These are phyloP conservation scores for Apis cerana DNA, from an alignment of 1,140 invertebrate species.

Conservation along the genomic window DNA sequence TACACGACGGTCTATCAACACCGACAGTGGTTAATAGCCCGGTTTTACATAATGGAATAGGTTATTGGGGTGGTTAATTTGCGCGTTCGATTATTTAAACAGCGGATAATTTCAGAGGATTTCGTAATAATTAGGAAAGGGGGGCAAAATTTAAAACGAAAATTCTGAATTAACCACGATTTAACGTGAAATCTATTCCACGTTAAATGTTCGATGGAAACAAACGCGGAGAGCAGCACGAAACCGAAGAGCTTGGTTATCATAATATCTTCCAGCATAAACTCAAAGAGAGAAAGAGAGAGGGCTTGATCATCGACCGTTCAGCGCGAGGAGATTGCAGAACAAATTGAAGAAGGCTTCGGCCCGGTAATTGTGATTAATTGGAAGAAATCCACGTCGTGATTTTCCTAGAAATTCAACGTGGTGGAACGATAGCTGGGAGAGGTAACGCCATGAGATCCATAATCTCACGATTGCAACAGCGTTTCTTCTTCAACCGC, in stretches of 20 bases:
- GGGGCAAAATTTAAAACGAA: too few species aligned
- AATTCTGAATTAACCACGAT: too few species aligned
- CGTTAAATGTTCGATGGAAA: neutral
- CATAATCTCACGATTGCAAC: neutral
- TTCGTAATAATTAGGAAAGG: too few species aligned
- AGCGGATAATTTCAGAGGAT: too few species aligned
- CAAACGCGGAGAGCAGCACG: neutral
- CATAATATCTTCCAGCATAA: neutral
- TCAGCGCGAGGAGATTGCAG: neutral
- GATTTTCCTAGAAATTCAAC: slow-evolving; percentile 11
- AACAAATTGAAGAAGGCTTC: slow-evolving; percentile 31
- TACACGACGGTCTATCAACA: too few species aligned
- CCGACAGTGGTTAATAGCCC: too few species aligned
- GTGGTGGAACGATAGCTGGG: slow-evolving; percentile 7
- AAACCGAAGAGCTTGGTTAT: neutral
- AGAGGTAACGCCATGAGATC: neutral
- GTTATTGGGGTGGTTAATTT: too few species aligned
- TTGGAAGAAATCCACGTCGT: slow-evolving; percentile 11
- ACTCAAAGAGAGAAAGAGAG: too few species aligned
- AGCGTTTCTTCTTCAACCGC: neutral
- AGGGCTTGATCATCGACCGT: neutral
- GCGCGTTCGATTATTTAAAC: too few species aligned
- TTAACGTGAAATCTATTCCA: neutral
- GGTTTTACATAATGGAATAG: too few species aligned
- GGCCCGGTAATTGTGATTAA: slow-evolving; percentile 39